Conservation (phyloP, 2,888 invertebrate species). For the Patella caerulea region DNA sequence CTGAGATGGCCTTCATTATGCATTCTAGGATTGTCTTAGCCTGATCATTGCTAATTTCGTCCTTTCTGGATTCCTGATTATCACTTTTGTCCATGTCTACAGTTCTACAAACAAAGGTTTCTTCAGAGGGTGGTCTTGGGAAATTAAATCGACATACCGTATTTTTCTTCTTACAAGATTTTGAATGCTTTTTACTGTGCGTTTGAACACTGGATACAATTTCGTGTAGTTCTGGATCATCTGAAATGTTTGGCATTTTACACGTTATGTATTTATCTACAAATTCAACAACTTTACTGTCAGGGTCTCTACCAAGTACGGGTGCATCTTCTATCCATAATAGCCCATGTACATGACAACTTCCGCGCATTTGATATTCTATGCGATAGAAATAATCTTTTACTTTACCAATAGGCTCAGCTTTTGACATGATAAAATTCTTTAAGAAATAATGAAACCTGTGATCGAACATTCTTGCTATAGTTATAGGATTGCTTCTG, state of each 20-base stretch:
- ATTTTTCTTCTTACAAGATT: slow-evolving; percentile 32
- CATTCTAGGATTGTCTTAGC: background rate
- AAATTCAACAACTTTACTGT: slow-evolving; percentile 32
- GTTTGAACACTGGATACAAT: slow-evolving; percentile 24
- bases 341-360: slow-evolving; percentile 44
- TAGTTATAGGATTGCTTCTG: slow-evolving; percentile 44
- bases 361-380: slow-evolving; percentile 47
- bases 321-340: slow-evolving; percentile 42
- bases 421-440: slow-evolving; percentile 14
- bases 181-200: slow-evolving; percentile 31
- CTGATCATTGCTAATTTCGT: background rate
- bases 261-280: slow-evolving; percentile 34
- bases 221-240: slow-evolving; percentile 22
- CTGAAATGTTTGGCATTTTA: slow-evolving; percentile 25
- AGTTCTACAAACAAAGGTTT: background rate
- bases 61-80: background rate
- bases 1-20: background rate
- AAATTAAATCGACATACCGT: slow-evolving; percentile 31
- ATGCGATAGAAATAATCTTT: slow-evolving; percentile 42
- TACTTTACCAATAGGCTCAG: slow-evolving; percentile 40
- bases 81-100: slow-evolving; percentile 13
- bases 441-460: slow-evolving; percentile 37
- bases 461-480: slow-evolving; percentile 46
- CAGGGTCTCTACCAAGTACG: slow-evolving; percentile 30
- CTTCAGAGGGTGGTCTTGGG: slow-evolving; percentile 10